Percentiles rank a stretch among this genome's conserved stretches.
Conservation (phyloP, 2,888 invertebrate genomes). For the Mellilla xanthometata region DNA sequence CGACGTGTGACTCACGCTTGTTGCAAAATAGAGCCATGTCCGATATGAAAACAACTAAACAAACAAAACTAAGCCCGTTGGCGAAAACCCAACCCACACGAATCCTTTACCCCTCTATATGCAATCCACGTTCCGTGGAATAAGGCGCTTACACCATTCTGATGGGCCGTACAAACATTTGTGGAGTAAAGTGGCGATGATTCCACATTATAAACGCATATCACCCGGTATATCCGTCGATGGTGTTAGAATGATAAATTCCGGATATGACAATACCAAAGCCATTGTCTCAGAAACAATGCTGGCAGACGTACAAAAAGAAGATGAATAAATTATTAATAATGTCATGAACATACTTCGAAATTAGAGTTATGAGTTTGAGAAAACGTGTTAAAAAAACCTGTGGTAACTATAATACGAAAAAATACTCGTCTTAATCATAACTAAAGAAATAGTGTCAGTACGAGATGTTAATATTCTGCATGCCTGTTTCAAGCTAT, state of each 20-base stretch:
- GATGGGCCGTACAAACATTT: slow-evolving; percentile 61
- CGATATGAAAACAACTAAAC: slow-evolving; percentile 12
- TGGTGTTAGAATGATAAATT: slow-evolving; percentile 79
- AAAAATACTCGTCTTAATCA: too few relatives aligned
- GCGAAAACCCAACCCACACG: neutral
- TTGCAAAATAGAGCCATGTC: too few relatives aligned
- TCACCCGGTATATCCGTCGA: slow-evolving; percentile 73
- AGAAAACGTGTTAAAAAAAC: too few relatives aligned
- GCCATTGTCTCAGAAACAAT: slow-evolving; percentile 78
- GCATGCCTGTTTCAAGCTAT: too few relatives aligned
- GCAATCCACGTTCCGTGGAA: slow-evolving; percentile 36
- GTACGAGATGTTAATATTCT: too few relatives aligned
- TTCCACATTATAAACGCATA: slow-evolving; percentile 78
- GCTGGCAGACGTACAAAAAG: slow-evolving; percentile 69
- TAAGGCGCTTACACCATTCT: slow-evolving; percentile 60
- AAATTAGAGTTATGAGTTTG: too few relatives aligned
- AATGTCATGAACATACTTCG: too few relatives aligned
- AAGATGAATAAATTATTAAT: slow-evolving; percentile 62
- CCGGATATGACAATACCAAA: slow-evolving; percentile 70
- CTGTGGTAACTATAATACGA: too few relatives aligned
- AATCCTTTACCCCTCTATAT: slow-evolving; percentile 35
- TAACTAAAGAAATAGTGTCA: too few relatives aligned
- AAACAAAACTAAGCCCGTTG: slow-evolving; percentile 15
- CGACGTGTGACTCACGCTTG: too few relatives aligned
- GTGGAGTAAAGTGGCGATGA: slow-evolving; percentile 70